Evolutionary conservation across 2,113 vertebrate species (phyloP), one percentile per base, ranked within the genome.

Genomic region (Pollachius pollachius): DNA sequence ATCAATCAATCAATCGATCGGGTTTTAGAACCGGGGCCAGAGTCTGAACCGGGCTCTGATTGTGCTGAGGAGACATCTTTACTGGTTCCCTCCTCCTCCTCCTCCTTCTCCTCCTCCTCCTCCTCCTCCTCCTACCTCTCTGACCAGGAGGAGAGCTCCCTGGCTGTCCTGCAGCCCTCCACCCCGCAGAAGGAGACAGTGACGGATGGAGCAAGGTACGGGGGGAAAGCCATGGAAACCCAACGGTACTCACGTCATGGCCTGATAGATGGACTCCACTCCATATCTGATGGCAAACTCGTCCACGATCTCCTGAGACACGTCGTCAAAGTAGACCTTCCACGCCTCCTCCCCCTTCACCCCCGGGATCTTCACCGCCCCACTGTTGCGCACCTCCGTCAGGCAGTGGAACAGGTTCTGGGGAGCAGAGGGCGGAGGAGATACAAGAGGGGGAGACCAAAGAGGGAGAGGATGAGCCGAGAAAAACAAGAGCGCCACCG

Each of bases 211-310:
- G 64, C 8, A 58, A 80, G 77, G 84, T 70, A 81, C 82, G 82
- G 80, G 82, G 23, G 23, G 23, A 23, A 2, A 23, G 79, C 79
- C 41, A 78, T 80, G 85, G 83, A 85, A 89, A 89, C 85, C 83
- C 82, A 82, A 82, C 72, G 86, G 79, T 86, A 88, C 89, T 90
- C 72, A 98, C 97, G 96, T 99, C 97, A 99, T 99, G 67, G 97
- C 97, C 90, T 99, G 97, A 88, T 99, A 99, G 92, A 99, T 99
- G 76, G 96, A 95, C 81, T 99, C 97, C 81, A 99, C 93, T 76
- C 97, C 97, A 4, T 97, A 99, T 77, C 97, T 95, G 94, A 98
- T 96, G 73, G 97, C 97, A 70, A 98, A 99, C 84, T 99, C 97
- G 85, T 99, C 97, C 27, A 99, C 97, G 65, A 99, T 99, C 91